Base-by-base conservation (phyloP, 2,888 invertebrate species). In the Liposcelis brunnea region DNA sequence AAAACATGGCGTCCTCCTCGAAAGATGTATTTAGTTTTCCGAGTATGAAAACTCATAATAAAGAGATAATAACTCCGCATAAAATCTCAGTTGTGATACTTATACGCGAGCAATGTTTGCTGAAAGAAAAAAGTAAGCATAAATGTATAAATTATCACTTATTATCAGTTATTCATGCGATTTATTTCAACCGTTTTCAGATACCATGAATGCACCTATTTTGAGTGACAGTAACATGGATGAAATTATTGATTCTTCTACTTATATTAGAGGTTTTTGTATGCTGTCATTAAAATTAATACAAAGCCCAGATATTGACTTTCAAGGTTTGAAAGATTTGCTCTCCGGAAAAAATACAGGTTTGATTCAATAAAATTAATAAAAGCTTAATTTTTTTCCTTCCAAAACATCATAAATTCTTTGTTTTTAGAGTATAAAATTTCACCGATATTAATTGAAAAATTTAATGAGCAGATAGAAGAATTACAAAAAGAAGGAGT, bases 261-360 rank as follows among this genome's bases (percentile, higher is more conserved):
- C 71, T 56, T 71, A 77, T 50, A 69, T 81, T 47, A 75, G 82
- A 53, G 78, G 82, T 57, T 85, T 89, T 60, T 83, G 85, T 63
- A 76, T 85, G 61, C 68, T 82, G 5, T 71, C 84, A 26, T 65
- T 89, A 12, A 82, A 84, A 61, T 64, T 89, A 19, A 77, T 87
- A 52, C 83, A 84, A 19, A n/a, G 47, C 43, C 49, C 49, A 15
- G 51, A 50, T 31, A 37, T 53, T 14, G 51, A 52, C 16, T 42
- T 50, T 19, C 36, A 40, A 49, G 56, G 46, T 51, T 52, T 38
- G 53, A 55, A 44, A 56, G 58, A 33, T 51, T 18, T 40, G 16
- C 56, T 36, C 31, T 10, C 15, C 21, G n/a, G 26, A 8, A 10
- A 11, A 10, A 7, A 21, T 37, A 43, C 19, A 7, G 50, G 53